Conservation (phyloP, 2,797 vertebrate species). For the Lemur catta region DNA sequence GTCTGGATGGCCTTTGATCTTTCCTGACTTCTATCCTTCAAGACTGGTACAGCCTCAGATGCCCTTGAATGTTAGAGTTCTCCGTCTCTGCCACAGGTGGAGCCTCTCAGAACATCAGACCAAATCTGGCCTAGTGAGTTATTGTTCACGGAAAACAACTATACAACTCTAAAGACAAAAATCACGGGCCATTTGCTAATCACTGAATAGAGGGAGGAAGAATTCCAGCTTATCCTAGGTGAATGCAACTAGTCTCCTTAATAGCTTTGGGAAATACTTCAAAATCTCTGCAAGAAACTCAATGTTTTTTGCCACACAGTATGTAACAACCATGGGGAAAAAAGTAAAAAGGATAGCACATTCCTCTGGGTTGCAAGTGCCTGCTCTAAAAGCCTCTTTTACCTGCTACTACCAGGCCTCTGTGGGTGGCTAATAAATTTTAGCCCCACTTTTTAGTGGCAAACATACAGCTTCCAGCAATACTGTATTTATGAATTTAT, state of each 20-base stretch:
- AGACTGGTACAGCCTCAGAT: background rate
- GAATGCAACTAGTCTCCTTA: background rate
- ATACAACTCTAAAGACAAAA: constrained; percentile 6
- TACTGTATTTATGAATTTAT: background rate
- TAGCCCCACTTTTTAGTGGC: background rate
- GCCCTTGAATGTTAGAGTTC: background rate
- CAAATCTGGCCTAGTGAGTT: background rate
- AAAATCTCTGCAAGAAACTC: background rate
- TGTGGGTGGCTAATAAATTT: background rate
- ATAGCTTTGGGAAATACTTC: background rate
- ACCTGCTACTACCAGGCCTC: background rate
- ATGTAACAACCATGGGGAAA: background rate
- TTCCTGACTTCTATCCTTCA: background rate
- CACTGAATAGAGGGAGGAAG: background rate
- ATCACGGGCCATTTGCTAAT: background rate
- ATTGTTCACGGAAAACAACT: background rate
- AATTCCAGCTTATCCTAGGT: background rate
- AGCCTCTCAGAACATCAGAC: background rate
- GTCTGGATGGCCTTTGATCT: background rate
- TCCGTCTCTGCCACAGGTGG: background rate
- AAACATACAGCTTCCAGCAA: background rate
- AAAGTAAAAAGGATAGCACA: background rate
- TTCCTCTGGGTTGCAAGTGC: background rate
- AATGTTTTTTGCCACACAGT: background rate
- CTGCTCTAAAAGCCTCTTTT: background rate